Conservation (phyloP, 2,113 vertebrate genomes). For the Penelope pileata region DNA sequence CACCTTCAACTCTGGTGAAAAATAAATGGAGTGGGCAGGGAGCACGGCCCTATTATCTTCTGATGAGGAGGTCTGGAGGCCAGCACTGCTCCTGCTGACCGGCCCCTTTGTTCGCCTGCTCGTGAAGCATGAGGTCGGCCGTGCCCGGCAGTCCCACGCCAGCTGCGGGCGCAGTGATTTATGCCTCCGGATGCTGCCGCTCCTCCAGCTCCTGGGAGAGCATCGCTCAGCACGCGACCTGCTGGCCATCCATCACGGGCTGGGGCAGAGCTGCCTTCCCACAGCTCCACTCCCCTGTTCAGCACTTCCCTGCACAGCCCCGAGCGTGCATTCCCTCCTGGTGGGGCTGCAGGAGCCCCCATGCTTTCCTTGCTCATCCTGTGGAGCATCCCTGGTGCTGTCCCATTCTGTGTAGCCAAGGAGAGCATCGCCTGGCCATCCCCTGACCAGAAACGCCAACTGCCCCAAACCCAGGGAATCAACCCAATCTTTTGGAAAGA, state of each 20-base stretch:
- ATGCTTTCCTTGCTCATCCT: neutral
- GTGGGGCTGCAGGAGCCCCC: neutral
- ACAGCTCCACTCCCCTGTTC: neutral
- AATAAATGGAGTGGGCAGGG: conserved; percentile 31
- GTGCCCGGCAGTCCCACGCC: neutral
- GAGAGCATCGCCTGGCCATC: no score
- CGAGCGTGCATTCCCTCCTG: neutral
- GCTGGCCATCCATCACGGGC: neutral
- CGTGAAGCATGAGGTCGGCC: neutral
- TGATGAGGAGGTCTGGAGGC: conserved; percentile 21
- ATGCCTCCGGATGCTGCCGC: neutral
- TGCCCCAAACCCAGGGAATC: neutral
- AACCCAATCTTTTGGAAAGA: neutral
- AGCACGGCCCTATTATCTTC: neutral
- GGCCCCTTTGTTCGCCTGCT: neutral
- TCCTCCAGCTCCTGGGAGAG: neutral
- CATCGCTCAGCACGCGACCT: neutral
- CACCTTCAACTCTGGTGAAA: neutral
- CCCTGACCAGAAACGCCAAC: neutral
- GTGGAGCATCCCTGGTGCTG: neutral
- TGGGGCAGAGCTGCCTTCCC: neutral
- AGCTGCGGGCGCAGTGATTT: neutral
- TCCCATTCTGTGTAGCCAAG: neutral
- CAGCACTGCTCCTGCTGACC: neutral
- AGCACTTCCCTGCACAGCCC: neutral